Percentiles rank a stretch among this genome's conserved stretches.
These are phyloP conservation scores for Aricia agestis DNA, from an alignment of 1,140 invertebrate genomes.

Conservation along the genomic window DNA sequence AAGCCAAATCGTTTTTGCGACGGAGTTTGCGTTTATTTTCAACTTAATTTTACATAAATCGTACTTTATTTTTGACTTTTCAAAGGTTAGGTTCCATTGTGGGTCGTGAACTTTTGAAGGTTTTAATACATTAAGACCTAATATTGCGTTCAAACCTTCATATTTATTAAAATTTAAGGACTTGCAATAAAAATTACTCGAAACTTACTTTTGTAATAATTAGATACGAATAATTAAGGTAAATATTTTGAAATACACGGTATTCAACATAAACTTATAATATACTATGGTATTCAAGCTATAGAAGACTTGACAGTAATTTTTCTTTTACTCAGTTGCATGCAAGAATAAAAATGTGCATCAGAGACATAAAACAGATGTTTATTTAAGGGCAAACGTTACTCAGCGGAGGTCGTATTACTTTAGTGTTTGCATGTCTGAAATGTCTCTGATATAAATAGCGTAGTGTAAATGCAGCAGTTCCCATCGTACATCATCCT, in stretches of 20 bases:
- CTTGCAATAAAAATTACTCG: background rate
- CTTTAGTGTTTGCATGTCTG: conserved; percentile 31
- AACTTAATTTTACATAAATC: conserved; percentile 17
- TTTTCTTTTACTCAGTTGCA: too few species aligned
- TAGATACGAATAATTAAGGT: too few species aligned
- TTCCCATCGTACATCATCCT: conserved; percentile 66
- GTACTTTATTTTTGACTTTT: conserved; percentile 2
- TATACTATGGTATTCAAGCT: too few species aligned
- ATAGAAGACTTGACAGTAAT: too few species aligned
- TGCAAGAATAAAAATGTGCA: background rate
- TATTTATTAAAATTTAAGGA: background rate
- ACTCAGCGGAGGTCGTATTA: conserved; percentile 4
- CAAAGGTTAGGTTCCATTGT: background rate
- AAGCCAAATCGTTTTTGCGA: conserved; percentile 23
- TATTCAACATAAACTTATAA: too few species aligned
- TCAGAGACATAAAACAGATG: conserved; percentile 1
- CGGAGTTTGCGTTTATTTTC: conserved; percentile 16
- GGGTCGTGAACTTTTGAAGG: conserved; percentile 5
- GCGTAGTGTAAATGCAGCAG: conserved; percentile 49
- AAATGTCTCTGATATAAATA: conserved; percentile 45
- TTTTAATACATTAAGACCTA: background rate
- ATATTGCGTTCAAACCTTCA: background rate
- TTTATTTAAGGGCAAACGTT: conserved; percentile 5
- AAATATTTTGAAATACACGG: too few species aligned
- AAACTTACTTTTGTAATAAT: too few species aligned